A percentile compares a stretch with the other conserved stretches of the same genome.
phyloP scores from a whole-genome alignment of 2,888 invertebrate species.

The Coelopa pilipes region DNA sequence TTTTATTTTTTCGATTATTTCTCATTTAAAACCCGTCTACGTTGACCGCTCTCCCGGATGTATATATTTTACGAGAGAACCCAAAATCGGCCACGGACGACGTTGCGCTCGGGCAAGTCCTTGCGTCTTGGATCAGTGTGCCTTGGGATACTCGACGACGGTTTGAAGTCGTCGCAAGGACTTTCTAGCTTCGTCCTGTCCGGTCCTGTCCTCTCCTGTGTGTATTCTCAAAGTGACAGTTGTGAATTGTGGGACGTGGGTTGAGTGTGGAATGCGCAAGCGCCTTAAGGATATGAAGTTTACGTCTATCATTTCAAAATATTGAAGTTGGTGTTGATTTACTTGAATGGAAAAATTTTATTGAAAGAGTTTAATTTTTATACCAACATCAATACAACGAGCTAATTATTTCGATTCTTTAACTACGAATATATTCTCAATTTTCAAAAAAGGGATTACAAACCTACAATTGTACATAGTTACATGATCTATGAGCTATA shows the following conservation, averaged over 20 bases:
- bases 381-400: too few species aligned
- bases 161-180: slow-evolving; percentile 28
- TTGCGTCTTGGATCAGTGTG: slow-evolving; percentile 11
- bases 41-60: neutral
- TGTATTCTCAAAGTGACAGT: slow-evolving; percentile 42
- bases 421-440: too few species aligned
- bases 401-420: too few species aligned
- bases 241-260: slow-evolving; percentile 27
- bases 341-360: too few species aligned
- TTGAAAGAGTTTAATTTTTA: too few species aligned
- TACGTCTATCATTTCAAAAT: neutral
- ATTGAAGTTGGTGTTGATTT: slow-evolving; percentile 20
- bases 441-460: too few species aligned
- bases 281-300: slow-evolving; percentile 3
- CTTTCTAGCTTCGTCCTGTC: slow-evolving; percentile 23
- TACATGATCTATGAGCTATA: too few species aligned
- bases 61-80: slow-evolving; percentile 17
- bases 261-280: slow-evolving; percentile 4
- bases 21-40: neutral
- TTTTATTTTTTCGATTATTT: neutral
- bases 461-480: too few species aligned
- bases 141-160: slow-evolving; percentile 1
- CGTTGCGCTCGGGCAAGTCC: slow-evolving; percentile 28
- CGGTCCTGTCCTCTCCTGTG: slow-evolving; percentile 11
- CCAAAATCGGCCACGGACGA: neutral